Percentiles rank a stretch among this genome's conserved stretches.
These are phyloP conservation scores for Drosophila orena DNA, from an alignment of 1,140 invertebrate species.

Conservation along the genomic window DNA sequence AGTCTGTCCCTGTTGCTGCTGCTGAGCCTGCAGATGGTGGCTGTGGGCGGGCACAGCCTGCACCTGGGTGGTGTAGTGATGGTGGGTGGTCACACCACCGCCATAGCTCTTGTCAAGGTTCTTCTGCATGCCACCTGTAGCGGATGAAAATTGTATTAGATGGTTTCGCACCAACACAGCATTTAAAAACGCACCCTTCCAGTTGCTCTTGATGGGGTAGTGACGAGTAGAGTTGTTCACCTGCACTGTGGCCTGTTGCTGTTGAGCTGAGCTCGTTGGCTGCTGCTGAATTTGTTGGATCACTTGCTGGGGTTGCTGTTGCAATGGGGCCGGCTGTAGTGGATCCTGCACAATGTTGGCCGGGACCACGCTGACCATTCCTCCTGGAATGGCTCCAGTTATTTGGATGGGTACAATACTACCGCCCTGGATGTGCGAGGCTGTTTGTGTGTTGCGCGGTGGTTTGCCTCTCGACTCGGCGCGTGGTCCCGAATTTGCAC, in stretches of 20 bases:
- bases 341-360: slow-evolving; percentile 60
- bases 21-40: slow-evolving; percentile 63
- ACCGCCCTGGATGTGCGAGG: slow-evolving; percentile 66
- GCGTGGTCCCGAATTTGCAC: slow-evolving; percentile 50
- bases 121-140: slow-evolving; percentile 71
- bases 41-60: slow-evolving; percentile 54
- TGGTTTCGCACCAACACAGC: neutral
- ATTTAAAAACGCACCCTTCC: slow-evolving; percentile 47
- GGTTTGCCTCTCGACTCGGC: slow-evolving; percentile 67
- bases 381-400: slow-evolving; percentile 55
- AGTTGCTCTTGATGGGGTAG: slow-evolving; percentile 70
- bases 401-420: slow-evolving; percentile 68
- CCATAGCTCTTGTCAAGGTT: slow-evolving; percentile 75
- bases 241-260: slow-evolving; percentile 38
- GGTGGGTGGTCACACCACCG: slow-evolving; percentile 52
- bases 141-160: neutral
- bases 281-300: slow-evolving; percentile 54
- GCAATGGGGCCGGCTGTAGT: slow-evolving; percentile 26
- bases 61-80: slow-evolving; percentile 69
- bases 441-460: slow-evolving; percentile 61
- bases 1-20: slow-evolving; percentile 54
- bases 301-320: slow-evolving; percentile 51
- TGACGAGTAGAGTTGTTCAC: slow-evolving; percentile 58
- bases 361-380: slow-evolving; percentile 70
- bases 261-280: slow-evolving; percentile 32